A percentile compares a stretch with the other conserved stretches of the same genome.
Conservation (phyloP, 2,113 vertebrate species). For the Pogonocichla stellata region DNA sequence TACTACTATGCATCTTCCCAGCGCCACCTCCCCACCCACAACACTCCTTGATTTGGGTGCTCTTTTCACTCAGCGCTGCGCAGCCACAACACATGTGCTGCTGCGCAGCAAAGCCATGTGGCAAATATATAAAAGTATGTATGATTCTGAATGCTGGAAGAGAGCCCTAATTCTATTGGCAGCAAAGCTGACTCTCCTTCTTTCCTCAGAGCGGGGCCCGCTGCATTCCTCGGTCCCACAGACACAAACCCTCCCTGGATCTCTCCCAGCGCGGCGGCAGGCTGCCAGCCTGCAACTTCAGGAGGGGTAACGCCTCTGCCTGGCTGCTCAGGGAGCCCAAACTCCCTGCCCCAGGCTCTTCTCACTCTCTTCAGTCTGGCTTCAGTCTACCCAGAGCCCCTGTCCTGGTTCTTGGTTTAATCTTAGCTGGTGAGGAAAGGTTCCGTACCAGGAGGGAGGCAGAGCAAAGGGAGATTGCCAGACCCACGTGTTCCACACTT, state of each 20-base stretch:
- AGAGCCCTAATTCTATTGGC: slow-evolving; percentile 47
- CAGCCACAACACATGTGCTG: slow-evolving; percentile 62
- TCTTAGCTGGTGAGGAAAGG: neutral
- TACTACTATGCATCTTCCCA: neutral
- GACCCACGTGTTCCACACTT: neutral
- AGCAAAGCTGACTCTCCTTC: neutral
- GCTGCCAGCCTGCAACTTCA: neutral
- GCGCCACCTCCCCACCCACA: neutral
- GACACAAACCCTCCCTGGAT: neutral
- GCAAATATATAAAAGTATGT: slow-evolving; percentile 38
- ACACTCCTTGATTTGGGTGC: neutral
- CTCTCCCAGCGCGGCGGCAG: accelerated
- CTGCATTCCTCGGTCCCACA: neutral
- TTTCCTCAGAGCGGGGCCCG: neutral
- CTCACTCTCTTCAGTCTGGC: accelerated
- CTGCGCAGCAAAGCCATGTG: slow-evolving; percentile 35
- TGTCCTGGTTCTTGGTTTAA: neutral
- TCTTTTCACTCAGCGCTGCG: neutral
- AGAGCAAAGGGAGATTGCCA: slow-evolving; percentile 3
- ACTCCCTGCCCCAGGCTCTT: neutral
- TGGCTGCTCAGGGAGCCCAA: neutral
- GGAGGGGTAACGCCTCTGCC: neutral
- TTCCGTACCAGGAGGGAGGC: neutral
- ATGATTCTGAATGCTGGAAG: slow-evolving; percentile 43
- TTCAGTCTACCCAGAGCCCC: neutral